These are phyloP conservation scores for Naja naja DNA, from an alignment of 2,113 vertebrate genomes.

Conservation along the genomic window DNA sequence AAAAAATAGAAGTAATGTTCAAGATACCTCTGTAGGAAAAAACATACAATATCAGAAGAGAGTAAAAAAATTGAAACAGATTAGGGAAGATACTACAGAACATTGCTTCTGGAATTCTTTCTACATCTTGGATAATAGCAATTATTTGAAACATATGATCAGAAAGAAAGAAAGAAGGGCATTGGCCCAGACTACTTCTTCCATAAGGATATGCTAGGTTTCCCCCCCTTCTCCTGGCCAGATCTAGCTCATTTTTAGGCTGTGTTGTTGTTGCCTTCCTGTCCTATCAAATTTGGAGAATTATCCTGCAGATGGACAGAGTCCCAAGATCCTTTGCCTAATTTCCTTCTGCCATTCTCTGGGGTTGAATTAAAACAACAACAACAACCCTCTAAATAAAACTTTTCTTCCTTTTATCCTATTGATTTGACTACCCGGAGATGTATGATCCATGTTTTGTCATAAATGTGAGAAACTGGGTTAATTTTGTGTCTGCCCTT, in stretches of 20 bases:
- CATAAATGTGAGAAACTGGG: neutral
- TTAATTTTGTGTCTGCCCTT: neutral
- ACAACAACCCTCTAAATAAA: neutral
- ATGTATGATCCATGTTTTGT: neutral
- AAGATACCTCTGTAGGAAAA: neutral
- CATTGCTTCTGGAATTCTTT: neutral
- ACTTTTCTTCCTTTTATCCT: neutral
- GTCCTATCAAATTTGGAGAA: neutral
- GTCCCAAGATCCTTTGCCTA: neutral
- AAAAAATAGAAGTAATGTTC: neutral
- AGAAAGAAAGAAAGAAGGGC: neutral
- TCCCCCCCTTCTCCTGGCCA: accelerated
- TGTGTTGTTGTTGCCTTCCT: neutral
- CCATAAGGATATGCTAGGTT: neutral
- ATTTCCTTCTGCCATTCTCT: neutral
- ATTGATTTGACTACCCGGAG: neutral
- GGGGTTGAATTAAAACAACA: neutral
- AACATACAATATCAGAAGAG: neutral
- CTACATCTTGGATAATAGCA: neutral
- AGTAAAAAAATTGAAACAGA: neutral
- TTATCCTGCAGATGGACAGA: neutral
- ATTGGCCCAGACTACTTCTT: neutral
- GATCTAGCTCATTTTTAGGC: neutral
- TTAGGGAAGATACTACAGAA: neutral
- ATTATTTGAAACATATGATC: neutral